phyloP scores from a whole-genome alignment of 2,113 vertebrate genomes.

The Tragulus kanchil region DNA sequence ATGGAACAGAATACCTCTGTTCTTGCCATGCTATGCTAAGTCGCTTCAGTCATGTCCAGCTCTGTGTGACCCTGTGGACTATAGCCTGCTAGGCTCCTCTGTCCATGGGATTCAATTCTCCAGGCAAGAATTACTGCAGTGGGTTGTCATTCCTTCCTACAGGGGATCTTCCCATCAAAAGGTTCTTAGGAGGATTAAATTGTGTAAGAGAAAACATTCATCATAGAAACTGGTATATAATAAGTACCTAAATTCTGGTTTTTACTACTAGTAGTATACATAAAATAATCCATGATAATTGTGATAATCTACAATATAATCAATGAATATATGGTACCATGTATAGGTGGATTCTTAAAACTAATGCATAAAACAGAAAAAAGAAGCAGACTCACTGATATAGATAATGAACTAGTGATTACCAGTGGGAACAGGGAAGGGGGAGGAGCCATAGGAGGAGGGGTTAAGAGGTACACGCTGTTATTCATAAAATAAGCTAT shows the following conservation, averaged over 20 bases:
- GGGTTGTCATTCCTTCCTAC: no score
- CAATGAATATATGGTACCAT: not conserved
- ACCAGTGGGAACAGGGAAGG: not conserved
- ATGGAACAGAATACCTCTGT: not conserved
- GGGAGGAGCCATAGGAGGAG: no score
- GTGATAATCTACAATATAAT: not conserved
- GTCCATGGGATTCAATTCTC: no score
- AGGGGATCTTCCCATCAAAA: no score
- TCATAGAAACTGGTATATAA: not conserved
- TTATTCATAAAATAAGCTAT: not conserved
- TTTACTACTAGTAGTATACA: not conserved
- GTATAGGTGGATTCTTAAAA: not conserved
- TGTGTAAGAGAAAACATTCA: conserved; percentile 24
- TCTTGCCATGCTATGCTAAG: no score
- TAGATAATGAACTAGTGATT: not conserved
- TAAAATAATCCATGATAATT: not conserved
- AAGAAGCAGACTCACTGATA: not conserved
- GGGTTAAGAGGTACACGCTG: not conserved
- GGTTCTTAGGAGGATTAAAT: not conserved
- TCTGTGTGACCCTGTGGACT: no score
- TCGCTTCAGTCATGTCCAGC: no score
- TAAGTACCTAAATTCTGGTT: conserved; percentile 1
- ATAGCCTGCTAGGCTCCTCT: no score
- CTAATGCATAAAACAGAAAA: not conserved
- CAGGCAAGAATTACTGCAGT: no score